phyloP scores from a whole-genome alignment of 2,113 vertebrate genomes.

The Prunella himalayana region DNA sequence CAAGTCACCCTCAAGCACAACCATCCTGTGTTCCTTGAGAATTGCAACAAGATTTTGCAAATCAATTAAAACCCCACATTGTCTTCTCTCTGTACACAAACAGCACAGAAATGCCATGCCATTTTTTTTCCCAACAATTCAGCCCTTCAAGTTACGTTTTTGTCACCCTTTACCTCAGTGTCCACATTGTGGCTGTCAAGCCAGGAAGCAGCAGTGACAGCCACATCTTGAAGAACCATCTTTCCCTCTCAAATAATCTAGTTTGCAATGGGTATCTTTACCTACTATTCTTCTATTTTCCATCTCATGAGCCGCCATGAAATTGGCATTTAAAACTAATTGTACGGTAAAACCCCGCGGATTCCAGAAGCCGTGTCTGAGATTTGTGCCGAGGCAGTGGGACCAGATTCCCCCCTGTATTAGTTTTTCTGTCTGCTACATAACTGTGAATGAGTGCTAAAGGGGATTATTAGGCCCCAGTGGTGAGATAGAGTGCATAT shows the following conservation, averaged over 20 bases:
- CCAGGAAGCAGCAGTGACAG: background rate
- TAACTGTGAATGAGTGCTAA: conserved; percentile 75
- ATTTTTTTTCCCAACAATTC: background rate
- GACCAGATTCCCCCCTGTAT: conserved; percentile 62
- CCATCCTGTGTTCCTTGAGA: background rate
- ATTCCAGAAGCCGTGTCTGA: conserved; percentile 72
- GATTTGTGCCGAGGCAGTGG: conserved; percentile 68
- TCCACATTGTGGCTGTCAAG: background rate
- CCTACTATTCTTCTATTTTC: conserved; percentile 78
- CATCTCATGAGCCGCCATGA: conserved; percentile 83
- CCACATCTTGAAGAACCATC: conserved; percentile 11
- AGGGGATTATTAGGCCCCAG: conserved; percentile 75
- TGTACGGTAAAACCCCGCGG: conserved; percentile 78
- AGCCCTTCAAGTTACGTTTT: conserved; percentile 12
- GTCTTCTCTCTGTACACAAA: background rate
- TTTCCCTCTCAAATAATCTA: conserved; percentile 62
- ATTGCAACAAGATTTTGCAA: background rate
- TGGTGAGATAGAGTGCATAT: conserved; percentile 72
- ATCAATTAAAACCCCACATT: conserved; percentile 35
- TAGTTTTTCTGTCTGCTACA: conserved; percentile 70
- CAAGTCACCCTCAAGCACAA: background rate
- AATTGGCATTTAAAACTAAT: conserved; percentile 95
- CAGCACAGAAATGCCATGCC: background rate
- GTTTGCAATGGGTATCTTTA: conserved; percentile 67
- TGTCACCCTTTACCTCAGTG: background rate